phyloP scores from a whole-genome alignment of 35 echinoderm and acorn worm species.

The Acanthaster planci region DNA sequence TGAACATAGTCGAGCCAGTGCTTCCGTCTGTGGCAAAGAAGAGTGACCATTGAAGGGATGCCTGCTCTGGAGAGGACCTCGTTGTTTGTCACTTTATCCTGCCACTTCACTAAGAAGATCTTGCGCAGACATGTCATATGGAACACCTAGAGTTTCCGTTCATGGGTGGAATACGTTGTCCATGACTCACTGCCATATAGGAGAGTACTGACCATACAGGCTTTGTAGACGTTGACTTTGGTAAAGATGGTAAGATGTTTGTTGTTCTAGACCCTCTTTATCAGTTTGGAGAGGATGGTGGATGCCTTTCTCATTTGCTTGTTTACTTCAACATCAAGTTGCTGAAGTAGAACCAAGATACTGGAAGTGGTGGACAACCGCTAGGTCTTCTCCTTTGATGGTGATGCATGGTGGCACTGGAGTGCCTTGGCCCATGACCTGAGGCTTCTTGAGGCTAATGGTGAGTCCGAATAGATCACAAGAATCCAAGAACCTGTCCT shows the following conservation, averaged over 20 bases:
- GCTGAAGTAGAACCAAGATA: constrained; percentile 46
- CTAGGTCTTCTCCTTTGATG: constrained; percentile 24
- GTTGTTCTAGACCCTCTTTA: constrained; percentile 52
- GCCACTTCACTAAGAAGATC: neutral
- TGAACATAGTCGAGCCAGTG: constrained; percentile 34
- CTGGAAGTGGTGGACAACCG: constrained; percentile 23
- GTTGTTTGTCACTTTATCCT: neutral
- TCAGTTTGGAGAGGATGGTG: constrained; percentile 36
- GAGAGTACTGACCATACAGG: constrained; percentile 26
- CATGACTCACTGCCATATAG: constrained; percentile 39
- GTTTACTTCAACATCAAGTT: constrained; percentile 53
- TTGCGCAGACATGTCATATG: neutral
- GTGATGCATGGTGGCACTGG: neutral
- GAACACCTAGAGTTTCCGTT: neutral
- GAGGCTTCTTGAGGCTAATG: constrained; percentile 61
- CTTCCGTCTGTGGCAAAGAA: constrained; percentile 15
- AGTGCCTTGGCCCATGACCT: too few relatives aligned
- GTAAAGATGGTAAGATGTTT: constrained; percentile 22
- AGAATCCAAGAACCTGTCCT: constrained; percentile 43
- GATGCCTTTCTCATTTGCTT: constrained; percentile 27
- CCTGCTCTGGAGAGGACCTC: neutral
- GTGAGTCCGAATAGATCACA: constrained; percentile 53
- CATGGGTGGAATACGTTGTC: neutral
- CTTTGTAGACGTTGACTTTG: constrained; percentile 1
- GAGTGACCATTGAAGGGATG: neutral